Percentiles rank a stretch among this genome's conserved stretches.
phyloP scores from a whole-genome alignment of 2,797 vertebrate species.

The Streptopelia turtur region DNA sequence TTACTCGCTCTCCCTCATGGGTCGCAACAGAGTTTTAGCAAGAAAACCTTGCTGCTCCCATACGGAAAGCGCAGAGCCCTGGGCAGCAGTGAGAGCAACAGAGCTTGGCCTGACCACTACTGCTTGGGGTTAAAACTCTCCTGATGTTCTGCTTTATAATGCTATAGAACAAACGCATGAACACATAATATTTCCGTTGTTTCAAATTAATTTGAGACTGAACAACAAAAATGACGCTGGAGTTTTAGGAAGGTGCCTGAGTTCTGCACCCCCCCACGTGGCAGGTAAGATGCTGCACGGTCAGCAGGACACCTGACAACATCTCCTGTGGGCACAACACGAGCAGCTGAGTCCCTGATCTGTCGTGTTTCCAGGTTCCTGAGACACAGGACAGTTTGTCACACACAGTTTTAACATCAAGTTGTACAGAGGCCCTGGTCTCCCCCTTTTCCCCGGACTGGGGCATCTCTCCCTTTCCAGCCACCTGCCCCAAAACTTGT shows the following conservation, averaged over 20 bases:
- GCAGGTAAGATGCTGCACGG: rapidly evolving
- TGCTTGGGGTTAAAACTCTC: not conserved
- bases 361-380: not conserved
- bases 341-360: rapidly evolving
- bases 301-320: not conserved
- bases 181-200: too few relatives aligned
- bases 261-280: rapidly evolving
- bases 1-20: rapidly evolving
- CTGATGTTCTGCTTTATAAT: not conserved
- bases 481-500: not conserved
- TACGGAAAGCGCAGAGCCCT: rapidly evolving
- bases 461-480: too few relatives aligned
- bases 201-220: not conserved
- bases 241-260: not conserved
- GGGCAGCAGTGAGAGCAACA: not conserved
- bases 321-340: rapidly evolving
- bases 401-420: not conserved
- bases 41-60: not conserved
- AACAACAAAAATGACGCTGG: not conserved
- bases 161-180: not conserved
- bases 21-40: rapidly evolving
- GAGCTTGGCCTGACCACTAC: not conserved
- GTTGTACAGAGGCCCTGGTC: not conserved
- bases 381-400: not conserved
- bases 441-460: not conserved